phyloP scores from a whole-genome alignment of 2,797 vertebrate species.

The Salmo trutta region DNA sequence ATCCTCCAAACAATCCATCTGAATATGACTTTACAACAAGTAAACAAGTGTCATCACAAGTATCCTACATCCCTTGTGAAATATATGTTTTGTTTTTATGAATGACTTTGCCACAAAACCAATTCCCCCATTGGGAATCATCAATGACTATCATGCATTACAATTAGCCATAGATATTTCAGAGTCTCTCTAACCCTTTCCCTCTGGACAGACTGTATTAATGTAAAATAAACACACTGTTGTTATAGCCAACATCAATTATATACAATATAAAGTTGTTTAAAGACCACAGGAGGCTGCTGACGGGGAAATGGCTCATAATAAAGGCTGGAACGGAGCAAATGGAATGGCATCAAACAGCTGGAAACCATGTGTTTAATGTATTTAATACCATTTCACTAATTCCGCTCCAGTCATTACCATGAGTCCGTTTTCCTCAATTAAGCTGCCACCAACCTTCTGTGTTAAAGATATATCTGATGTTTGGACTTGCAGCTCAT shows the following conservation, averaged over 20 bases:
- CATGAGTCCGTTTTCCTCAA: too few species aligned
- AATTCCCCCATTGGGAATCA: not conserved
- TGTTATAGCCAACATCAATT: too few species aligned
- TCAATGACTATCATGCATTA: not conserved
- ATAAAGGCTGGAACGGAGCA: too few species aligned
- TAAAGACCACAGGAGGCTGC: too few species aligned
- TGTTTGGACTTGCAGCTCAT: not conserved
- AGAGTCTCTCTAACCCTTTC: not conserved
- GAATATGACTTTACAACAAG: not conserved
- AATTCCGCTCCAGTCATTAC: too few species aligned
- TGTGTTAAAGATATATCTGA: not conserved
- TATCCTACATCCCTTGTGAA: constrained; percentile 31
- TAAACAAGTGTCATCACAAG: not conserved
- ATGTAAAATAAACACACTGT: too few species aligned
- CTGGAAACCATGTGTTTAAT: too few species aligned
- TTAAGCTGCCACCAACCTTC: not conserved
- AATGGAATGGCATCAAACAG: too few species aligned
- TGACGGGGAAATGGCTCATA: too few species aligned
- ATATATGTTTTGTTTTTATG: constrained; percentile 2
- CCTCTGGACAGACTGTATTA: too few species aligned
- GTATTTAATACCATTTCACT: too few species aligned
- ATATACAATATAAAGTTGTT: too few species aligned
- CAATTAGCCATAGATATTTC: not conserved
- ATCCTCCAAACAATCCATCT: constrained; percentile 1
- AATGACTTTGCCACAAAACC: constrained; percentile 1